Percentiles rank a stretch among this genome's conserved stretches.
phyloP scores from a whole-genome alignment of 2,113 vertebrate species.

The Cinclus cinclus region DNA sequence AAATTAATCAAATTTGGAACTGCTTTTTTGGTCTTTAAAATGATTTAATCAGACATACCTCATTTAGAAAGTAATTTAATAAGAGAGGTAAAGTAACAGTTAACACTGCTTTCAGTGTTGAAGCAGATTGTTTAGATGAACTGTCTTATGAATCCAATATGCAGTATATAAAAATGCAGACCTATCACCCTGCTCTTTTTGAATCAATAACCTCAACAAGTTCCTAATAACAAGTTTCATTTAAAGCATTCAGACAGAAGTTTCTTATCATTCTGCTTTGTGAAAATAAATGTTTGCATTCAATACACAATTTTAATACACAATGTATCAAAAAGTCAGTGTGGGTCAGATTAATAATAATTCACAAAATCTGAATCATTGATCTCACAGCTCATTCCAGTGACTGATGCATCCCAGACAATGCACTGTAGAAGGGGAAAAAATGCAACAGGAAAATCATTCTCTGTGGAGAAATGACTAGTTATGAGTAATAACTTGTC shows the following conservation, averaged over 20 bases:
- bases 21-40: conserved; percentile 26
- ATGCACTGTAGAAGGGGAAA: background rate
- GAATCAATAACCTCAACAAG: background rate
- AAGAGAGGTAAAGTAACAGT: conserved; percentile 30
- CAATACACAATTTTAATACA: background rate
- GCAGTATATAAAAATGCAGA: background rate
- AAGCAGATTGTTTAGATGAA: conserved; percentile 17
- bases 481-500: background rate
- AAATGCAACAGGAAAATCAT: background rate
- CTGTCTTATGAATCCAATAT: background rate
- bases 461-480: background rate
- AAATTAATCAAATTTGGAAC: conserved; percentile 50
- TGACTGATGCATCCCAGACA: background rate
- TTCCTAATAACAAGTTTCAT: background rate
- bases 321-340: background rate
- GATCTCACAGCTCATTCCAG: background rate
- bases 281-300: background rate
- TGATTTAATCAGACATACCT: conserved; percentile 16
- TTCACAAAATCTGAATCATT: background rate
- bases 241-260: background rate
- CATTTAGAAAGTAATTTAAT: conserved; percentile 55
- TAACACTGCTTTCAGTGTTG: background rate
- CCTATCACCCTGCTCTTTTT: background rate
- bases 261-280: background rate
- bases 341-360: background rate